Percentiles rank a stretch among this genome's conserved stretches.
These are phyloP conservation scores for Calidris pugnax DNA, from an alignment of 2,113 vertebrate genomes.

Conservation along the genomic window DNA sequence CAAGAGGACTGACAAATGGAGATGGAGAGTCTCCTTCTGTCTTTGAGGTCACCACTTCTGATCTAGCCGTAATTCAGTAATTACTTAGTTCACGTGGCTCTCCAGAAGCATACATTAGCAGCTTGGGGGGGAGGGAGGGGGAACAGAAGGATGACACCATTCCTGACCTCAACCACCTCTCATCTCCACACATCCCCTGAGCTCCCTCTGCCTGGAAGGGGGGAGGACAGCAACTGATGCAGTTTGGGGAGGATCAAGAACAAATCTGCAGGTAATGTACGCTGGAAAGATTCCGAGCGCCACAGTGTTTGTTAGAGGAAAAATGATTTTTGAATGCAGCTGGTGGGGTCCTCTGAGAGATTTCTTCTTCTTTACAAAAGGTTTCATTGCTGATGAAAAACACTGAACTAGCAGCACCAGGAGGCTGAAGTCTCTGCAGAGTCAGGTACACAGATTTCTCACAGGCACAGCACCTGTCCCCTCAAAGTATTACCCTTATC, in stretches of 20 bases:
- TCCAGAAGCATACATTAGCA: constrained; percentile 3
- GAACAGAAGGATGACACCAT: not conserved
- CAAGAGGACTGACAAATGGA: constrained; percentile 12
- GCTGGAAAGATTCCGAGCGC: not conserved
- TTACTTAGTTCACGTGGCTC: not conserved
- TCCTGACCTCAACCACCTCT: not conserved
- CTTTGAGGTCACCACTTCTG: constrained; percentile 55
- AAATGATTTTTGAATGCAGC: not conserved
- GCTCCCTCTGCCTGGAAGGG: not conserved
- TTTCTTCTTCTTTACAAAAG: not conserved
- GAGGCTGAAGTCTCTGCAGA: not conserved
- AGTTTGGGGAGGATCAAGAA: not conserved
- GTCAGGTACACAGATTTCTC: not conserved
- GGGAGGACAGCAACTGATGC: not conserved
- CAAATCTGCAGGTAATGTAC: not conserved
- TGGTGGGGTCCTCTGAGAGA: not conserved
- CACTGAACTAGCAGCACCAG: not conserved
- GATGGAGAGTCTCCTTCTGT: constrained; percentile 11
- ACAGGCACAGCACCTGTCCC: not conserved
- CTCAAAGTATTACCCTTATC: not conserved
- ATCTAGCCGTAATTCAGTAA: constrained; percentile 24
- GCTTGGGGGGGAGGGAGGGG: not conserved
- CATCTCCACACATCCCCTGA: not conserved
- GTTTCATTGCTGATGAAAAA: not conserved
- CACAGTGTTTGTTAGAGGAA: not conserved